Conservation (phyloP, 1,140 invertebrate genomes). For the Papilio dardanus region DNA sequence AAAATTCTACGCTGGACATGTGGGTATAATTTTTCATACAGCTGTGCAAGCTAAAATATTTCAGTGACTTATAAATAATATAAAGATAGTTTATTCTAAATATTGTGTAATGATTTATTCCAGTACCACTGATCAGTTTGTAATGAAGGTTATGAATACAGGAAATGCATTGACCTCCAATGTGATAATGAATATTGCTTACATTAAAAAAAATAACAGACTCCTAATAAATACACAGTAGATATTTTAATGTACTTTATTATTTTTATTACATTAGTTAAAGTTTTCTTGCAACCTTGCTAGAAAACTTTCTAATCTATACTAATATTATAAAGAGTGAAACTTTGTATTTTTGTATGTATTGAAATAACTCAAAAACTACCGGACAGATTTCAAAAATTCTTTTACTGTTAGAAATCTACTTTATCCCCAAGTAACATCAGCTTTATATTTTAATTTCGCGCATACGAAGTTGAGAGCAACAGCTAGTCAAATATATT, state of each 20-base stretch:
- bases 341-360: too few species aligned
- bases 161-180: constrained; percentile 24
- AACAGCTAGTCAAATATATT: too few species aligned
- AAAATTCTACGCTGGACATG: not conserved
- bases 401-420: too few species aligned
- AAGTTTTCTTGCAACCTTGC: not conserved
- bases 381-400: too few species aligned
- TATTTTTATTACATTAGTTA: not conserved
- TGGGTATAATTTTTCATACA: not conserved
- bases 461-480: too few species aligned
- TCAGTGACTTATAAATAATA: too few species aligned
- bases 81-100: too few species aligned
- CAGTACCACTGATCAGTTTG: not conserved
- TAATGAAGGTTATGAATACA: constrained; percentile 4
- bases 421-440: too few species aligned
- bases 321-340: too few species aligned
- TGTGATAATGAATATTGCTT: constrained; percentile 7
- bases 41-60: not conserved
- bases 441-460: too few species aligned
- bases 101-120: not conserved
- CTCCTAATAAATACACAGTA: not conserved
- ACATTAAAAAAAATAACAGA: not conserved
- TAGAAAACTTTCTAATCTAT: too few species aligned
- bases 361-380: too few species aligned
- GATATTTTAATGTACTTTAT: not conserved